Percentiles rank a stretch among this genome's conserved stretches.
Conservation (phyloP, 2,113 vertebrate genomes). For the Rhinolophus sinicus region DNA sequence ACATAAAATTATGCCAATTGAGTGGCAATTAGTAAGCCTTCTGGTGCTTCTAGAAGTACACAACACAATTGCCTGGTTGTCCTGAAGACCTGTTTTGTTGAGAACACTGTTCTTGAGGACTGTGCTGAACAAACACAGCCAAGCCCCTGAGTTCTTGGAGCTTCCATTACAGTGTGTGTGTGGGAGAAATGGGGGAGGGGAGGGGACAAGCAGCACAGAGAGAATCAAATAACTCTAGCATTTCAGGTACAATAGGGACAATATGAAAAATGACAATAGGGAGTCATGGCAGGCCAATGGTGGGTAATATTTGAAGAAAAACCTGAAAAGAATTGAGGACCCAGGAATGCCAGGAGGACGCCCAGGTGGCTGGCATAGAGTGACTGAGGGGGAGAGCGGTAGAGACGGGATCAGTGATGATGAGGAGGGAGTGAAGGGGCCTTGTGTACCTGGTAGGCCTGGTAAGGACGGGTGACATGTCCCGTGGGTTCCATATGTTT, state of each 20-base stretch:
- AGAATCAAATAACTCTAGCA: background rate
- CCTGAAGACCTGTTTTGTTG: background rate
- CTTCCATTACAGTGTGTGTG: background rate
- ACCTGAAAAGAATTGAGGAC: background rate
- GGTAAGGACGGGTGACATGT: background rate
- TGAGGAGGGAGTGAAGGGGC: background rate
- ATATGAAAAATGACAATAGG: background rate
- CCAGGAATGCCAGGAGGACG: background rate
- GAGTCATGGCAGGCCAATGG: background rate
- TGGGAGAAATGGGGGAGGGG: too few species aligned
- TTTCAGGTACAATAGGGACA: background rate
- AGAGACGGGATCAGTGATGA: background rate
- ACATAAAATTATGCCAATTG: background rate
- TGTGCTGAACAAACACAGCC: accelerated
- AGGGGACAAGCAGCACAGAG: background rate
- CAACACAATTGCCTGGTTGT: background rate
- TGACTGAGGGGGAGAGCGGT: background rate
- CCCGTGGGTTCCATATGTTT: background rate
- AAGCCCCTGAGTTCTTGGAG: background rate
- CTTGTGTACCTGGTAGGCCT: background rate
- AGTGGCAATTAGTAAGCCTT: background rate
- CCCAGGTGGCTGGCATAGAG: too few species aligned
- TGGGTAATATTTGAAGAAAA: background rate
- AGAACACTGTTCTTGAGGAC: background rate
- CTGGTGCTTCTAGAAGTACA: background rate